phyloP scores from a whole-genome alignment of 2,797 vertebrate genomes.

The Enteromius argenteus region DNA sequence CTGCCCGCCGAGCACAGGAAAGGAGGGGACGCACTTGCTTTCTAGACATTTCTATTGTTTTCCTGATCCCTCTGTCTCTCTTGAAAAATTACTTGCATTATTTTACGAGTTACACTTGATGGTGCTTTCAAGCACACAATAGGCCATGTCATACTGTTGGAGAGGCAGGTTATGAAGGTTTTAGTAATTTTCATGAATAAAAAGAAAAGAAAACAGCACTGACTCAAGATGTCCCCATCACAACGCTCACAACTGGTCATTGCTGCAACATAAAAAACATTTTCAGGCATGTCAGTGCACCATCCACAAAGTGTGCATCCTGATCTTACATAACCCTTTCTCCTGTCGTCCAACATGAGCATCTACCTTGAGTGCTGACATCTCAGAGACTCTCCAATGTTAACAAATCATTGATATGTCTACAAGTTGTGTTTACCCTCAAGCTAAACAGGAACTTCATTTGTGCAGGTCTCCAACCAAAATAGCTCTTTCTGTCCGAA shows the following conservation, averaged over 20 bases:
- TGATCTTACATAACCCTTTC: neutral
- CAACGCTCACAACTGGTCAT: neutral
- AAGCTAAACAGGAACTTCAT: conserved; percentile 20
- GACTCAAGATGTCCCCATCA: neutral
- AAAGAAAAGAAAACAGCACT: neutral
- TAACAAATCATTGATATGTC: conserved; percentile 28
- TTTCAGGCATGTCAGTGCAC: neutral
- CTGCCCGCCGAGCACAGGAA: conserved; percentile 44
- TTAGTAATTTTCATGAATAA: conserved; percentile 7
- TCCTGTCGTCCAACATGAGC: neutral
- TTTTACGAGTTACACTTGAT: neutral
- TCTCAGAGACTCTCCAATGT: neutral
- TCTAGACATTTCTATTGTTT: conserved; percentile 49
- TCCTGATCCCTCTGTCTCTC: conserved; percentile 13
- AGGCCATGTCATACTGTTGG: neutral
- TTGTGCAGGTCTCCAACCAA: conserved; percentile 32
- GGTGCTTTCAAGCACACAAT: conserved; percentile 10
- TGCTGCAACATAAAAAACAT: neutral
- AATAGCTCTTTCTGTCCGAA: conserved; percentile 23
- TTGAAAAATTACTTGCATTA: conserved; percentile 42
- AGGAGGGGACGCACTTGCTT: conserved; percentile 43
- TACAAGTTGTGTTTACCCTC: conserved; percentile 23
- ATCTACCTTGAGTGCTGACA: conserved; percentile 10
- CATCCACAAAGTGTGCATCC: neutral
- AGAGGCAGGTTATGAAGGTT: conserved; percentile 18